Base-by-base conservation (phyloP, 2,113 vertebrate genomes). In the Malaclemys terrapin region DNA sequence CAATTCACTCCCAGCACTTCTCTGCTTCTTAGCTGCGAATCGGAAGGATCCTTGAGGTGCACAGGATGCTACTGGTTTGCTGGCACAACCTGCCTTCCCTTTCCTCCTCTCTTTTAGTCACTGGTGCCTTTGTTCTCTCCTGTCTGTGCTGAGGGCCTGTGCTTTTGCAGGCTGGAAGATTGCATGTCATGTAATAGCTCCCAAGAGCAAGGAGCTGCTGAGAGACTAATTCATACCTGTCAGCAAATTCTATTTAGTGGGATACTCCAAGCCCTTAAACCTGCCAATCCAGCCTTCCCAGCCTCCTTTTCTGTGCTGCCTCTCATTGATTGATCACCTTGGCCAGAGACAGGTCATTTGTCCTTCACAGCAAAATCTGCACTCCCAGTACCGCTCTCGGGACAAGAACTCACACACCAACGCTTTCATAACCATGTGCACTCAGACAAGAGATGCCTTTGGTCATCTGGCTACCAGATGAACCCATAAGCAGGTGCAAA, bases 151-250 rank as follows among this genome's bases (percentile, higher is more conserved):
- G 65, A 94, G 93, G 94, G 89, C 84, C 86, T 83, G 8, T 53
- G 69, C 90, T 95, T 75, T 85, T 76, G 72, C 56, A 93, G 84
- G 75, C 62, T 85, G 27, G 69, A 80, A 94, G 78, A 92, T 24
- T 82, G 88, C 89, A 96, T 94, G 85, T 84, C 94, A 95, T 31
- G 10, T 92, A 88, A 2, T 50, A 90, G 85, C 79, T 91, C 95
- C 94, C 92, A 94, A 84, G 82, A 96, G 91, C 93, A 92, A 96
- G 87, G 59, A 94, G 92, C 93, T 90, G 94, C 94, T 90, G 94
- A 87, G 92, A 97, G 94, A 95, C 89, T 93, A 94, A 95, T 92
- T 96, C 92, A 87, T n/a, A 72, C 27, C 87, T 90, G 91, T 85
- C 94, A 88, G 88, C 89, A 93, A 94, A 86, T 76, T 53, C 80